Base-by-base conservation (phyloP, 2,888 invertebrate species). In the Pristionchus fissidentatus region DNA sequence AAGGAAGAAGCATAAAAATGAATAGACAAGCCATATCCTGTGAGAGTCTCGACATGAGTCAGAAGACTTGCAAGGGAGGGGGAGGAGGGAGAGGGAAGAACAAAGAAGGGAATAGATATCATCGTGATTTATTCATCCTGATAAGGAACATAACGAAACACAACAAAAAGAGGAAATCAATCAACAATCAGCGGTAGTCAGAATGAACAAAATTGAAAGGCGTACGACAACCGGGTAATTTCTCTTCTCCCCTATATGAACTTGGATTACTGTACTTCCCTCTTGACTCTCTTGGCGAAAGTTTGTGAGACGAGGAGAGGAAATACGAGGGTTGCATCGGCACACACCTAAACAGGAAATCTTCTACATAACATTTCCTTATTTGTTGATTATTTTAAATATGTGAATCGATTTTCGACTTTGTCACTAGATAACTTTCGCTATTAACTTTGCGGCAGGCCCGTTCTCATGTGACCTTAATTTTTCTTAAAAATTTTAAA, bases 301-400 rank as follows among this genome's bases (percentile, higher is more conserved):
- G 98, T 98, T 94, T 98, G 96, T 3, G 96, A 97, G 0, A 99
- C 97, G 85, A 99, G 94, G 83, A 99, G 93, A 0, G 99, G 99
- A 93, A 99, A 97, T 1, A 98, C 95, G 75, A 99, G 94, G 55
- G 96, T 96, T 3, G 97, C 98, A 93, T 99, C 99, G 0, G 90
- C 90, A 60, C 78, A 86, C 85, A 95, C 95, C 93, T 79, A 15
- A n/a, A n/a, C 55, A 79, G 38, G 32, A 43, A 4, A 79, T 26
- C 38, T 1, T 10, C 5, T 66, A 43, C 15, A 49, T 80, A 26
- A 10, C 41, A 3, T 73, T 52, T 80, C 8, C 60, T 60, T 43
- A 38, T 46, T 22, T 19, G 13, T 26, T 66, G 15, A 29, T 15
- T 66, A n/a, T n/a, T n/a, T n/a, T n/a, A n/a, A n/a, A n/a, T n/a